Percentiles rank a stretch among this genome's conserved stretches.
These are phyloP conservation scores for Bursaphelenchus okinawaensis DNA, from an alignment of 2,888 invertebrate species.

Conservation along the genomic window DNA sequence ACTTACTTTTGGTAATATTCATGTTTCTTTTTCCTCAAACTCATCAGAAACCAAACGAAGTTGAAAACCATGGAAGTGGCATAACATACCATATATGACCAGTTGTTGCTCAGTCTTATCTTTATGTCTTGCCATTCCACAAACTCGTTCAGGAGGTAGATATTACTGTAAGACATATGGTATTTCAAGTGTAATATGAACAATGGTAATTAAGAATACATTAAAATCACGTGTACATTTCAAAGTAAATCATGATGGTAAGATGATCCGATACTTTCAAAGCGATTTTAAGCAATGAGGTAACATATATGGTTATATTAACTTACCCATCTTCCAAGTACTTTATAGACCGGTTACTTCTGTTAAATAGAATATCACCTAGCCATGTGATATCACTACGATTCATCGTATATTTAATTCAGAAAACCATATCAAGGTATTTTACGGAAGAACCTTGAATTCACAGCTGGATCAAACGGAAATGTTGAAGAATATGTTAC, in stretches of 20 bases:
- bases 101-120: slow-evolving; percentile 19
- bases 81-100: slow-evolving; percentile 19
- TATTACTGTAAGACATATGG: slow-evolving; percentile 22
- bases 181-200: slow-evolving; percentile 2
- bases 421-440: too few species aligned
- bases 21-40: slow-evolving; percentile 20
- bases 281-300: too few species aligned
- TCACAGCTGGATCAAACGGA: too few species aligned
- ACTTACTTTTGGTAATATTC: slow-evolving; percentile 24
- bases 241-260: too few species aligned
- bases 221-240: too few species aligned
- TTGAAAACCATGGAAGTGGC: slow-evolving; percentile 27
- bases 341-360: slow-evolving; percentile 30
- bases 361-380: slow-evolving; percentile 31
- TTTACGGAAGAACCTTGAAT: too few species aligned
- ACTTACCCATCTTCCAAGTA: slow-evolving; percentile 32
- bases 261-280: too few species aligned
- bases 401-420: too few species aligned
- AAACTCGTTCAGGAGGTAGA: slow-evolving; percentile 27
- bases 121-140: slow-evolving; percentile 25
- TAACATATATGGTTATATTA: slow-evolving; percentile 4
- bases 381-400: background rate
- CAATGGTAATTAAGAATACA: background rate
- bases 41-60: slow-evolving; percentile 27
- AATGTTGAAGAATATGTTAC: too few species aligned